Conservation (phyloP, 1,140 invertebrate species). For the Tetramorium parvispinum region DNA sequence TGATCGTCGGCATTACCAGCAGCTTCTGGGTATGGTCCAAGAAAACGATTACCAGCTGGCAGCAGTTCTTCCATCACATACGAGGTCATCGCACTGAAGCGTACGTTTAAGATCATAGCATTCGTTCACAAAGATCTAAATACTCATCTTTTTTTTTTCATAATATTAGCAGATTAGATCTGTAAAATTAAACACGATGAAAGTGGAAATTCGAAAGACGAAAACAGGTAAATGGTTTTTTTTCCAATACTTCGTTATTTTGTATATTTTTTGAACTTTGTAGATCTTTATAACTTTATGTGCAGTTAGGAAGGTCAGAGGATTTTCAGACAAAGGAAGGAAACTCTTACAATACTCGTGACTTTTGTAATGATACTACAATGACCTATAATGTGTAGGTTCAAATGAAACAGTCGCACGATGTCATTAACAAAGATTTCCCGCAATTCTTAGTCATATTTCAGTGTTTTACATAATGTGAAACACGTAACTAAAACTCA, state of each 20-base stretch:
- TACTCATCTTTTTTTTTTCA: neutral
- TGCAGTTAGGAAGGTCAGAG: neutral
- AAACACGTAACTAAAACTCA: neutral
- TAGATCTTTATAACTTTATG: neutral
- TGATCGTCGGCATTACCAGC: slow-evolving; percentile 99
- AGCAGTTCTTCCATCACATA: slow-evolving; percentile 93
- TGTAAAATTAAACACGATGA: neutral
- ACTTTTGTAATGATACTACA: slow-evolving; percentile 3
- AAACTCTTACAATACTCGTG: neutral
- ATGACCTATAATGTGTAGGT: neutral
- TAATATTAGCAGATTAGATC: neutral
- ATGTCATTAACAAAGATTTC: neutral
- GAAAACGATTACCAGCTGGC: slow-evolving; percentile 98
- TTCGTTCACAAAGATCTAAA: neutral
- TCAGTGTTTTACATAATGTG: slow-evolving; percentile 16
- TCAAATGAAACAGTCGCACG: neutral
- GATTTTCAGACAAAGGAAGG: neutral
- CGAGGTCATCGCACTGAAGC: slow-evolving; percentile 90
- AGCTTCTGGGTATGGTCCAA: slow-evolving; percentile 99
- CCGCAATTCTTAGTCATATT: slow-evolving; percentile 6
- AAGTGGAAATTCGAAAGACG: neutral
- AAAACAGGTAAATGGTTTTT: neutral
- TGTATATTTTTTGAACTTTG: slow-evolving; percentile 5
- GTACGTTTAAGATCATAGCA: slow-evolving; percentile 87
- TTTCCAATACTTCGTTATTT: neutral